These are phyloP conservation scores for Rattus rattus DNA, from an alignment of 2,113 vertebrate species.

Conservation along the genomic window DNA sequence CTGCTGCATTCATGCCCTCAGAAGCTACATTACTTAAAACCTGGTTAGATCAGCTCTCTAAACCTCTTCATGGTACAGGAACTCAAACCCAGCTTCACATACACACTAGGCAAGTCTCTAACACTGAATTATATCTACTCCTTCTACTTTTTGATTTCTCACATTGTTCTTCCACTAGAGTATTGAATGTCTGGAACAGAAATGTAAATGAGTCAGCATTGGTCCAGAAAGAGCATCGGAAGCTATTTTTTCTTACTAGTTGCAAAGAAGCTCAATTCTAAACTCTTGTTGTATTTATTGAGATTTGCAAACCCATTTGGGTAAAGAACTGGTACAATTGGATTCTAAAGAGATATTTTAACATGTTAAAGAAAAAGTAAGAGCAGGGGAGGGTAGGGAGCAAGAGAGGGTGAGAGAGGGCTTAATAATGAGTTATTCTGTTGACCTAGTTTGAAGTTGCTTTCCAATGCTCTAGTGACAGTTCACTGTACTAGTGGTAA, in stretches of 20 bases:
- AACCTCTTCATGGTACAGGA: not conserved
- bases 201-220: conserved; percentile 52
- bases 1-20: not conserved
- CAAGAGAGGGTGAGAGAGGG: not conserved
- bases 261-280: not conserved
- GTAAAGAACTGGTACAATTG: not conserved
- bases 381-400: not conserved
- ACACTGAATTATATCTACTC: not conserved
- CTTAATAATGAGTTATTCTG: not conserved
- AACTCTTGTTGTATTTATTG: not conserved
- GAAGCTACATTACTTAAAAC: not conserved
- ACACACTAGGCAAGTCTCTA: not conserved
- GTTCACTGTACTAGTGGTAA: not conserved
- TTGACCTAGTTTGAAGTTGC: not conserved
- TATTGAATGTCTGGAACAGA: not conserved
- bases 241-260: not conserved
- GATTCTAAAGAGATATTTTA: conserved; percentile 24
- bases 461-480: not conserved
- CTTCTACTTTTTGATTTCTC: conserved; percentile 10
- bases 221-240: not conserved
- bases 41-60: not conserved
- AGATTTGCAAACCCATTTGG: not conserved
- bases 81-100: not conserved
- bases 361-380: not conserved
- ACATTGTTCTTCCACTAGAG: conserved; percentile 13